Evolutionary conservation across 2,113 vertebrate genomes (phyloP).

Genomic region (Amphiprion ocellaris): DNA sequence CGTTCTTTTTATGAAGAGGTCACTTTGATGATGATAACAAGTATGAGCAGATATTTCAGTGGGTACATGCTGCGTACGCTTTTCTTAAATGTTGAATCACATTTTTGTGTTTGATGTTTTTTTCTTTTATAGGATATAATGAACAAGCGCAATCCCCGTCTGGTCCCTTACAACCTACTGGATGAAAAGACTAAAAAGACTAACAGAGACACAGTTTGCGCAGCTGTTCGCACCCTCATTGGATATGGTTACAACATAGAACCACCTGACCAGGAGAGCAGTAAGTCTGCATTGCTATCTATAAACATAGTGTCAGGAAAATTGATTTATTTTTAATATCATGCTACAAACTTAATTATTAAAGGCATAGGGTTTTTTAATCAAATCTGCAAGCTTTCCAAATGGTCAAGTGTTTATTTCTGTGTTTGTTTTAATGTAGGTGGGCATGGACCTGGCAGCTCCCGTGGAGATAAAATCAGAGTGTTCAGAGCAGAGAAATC

Average conservation of each 20-base stretch:
- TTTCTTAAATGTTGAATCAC: background rate
- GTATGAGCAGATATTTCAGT: background rate
- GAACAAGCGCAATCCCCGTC: slow-evolving; percentile 91
- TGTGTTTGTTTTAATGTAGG: slow-evolving; percentile 66
- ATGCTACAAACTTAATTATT: background rate
- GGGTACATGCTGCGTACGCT: background rate
- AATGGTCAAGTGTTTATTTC: background rate
- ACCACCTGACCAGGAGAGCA: slow-evolving; percentile 92
- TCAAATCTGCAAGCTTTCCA: background rate
- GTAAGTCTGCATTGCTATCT: slow-evolving; percentile 77
- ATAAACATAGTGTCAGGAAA: background rate
- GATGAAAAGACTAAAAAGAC: slow-evolving; percentile 96
- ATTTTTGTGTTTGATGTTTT: slow-evolving; percentile 7
- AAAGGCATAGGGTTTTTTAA: background rate
- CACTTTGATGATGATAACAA: background rate
- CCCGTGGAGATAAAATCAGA: slow-evolving; percentile 86
- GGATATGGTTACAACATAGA: slow-evolving; percentile 96
- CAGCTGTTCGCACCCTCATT: slow-evolving; percentile 91
- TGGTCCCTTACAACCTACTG: slow-evolving; percentile 93
- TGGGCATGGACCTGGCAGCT: slow-evolving; percentile 73
- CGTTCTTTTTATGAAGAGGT: background rate
- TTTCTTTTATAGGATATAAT: slow-evolving; percentile 86
- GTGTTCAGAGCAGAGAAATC: slow-evolving; percentile 93
- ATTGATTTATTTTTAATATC: background rate
- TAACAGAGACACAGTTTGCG: slow-evolving; percentile 92